Evolutionary conservation across 2,888 invertebrate species (phyloP).

Genomic region (Apotomis betuletana): DNA sequence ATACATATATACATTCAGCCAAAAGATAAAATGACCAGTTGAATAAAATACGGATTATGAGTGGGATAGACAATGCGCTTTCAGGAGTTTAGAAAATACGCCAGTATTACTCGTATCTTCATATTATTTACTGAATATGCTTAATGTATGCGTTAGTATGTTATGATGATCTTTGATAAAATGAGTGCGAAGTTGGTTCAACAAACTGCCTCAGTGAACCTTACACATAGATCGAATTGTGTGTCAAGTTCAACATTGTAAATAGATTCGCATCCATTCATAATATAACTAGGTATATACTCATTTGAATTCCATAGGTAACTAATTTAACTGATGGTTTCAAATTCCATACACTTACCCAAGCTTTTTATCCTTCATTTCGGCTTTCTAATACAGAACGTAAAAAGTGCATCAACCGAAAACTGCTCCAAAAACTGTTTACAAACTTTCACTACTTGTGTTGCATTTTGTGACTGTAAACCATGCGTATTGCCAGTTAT

Average conservation of each 20-base stretch:
- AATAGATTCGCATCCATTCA: background rate
- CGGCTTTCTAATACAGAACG: conserved; percentile 42
- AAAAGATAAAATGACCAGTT: too few relatives aligned
- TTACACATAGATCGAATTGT: background rate
- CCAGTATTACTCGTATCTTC: too few relatives aligned
- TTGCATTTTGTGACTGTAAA: conserved; percentile 20
- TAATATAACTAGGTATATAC: background rate
- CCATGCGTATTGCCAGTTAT: conserved; percentile 22
- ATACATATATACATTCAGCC: too few relatives aligned
- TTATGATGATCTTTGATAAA: conserved; percentile 1
- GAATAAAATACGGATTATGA: too few relatives aligned
- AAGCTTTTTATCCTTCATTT: conserved; percentile 65
- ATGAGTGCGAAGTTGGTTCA: conserved; percentile 5
- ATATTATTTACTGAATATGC: too few relatives aligned
- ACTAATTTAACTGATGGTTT: background rate
- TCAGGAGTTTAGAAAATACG: too few relatives aligned
- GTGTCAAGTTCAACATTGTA: conserved; percentile 24
- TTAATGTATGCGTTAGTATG: too few relatives aligned
- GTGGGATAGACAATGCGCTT: too few relatives aligned
- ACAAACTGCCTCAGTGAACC: background rate
- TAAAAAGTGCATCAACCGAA: conserved; percentile 30
- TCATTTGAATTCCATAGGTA: conserved; percentile 1
- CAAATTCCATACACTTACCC: conserved; percentile 54
- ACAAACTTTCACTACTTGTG: conserved; percentile 52
- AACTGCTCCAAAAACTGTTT: conserved; percentile 41